Evolutionary conservation across 2,888 invertebrate species (phyloP), one percentile per base, ranked within the genome.

Genomic region (Caenorhabditis becei): DNA sequence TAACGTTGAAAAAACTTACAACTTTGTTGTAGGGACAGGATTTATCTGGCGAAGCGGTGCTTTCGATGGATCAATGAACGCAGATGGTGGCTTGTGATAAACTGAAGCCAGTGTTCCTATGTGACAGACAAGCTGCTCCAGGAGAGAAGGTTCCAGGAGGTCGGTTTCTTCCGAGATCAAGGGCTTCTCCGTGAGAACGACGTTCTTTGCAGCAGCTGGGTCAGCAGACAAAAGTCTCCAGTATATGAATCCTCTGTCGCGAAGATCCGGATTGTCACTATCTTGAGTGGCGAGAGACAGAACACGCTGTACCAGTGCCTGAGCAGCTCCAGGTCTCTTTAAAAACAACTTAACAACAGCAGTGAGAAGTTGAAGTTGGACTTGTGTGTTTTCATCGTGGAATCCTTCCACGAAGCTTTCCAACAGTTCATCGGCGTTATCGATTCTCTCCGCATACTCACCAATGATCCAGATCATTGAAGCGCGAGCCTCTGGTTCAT

Each of bases 221-320:
- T 99, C 99, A 0, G 99, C 99, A 44, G 97, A 98, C 37, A 99
- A 93, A 67, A 99, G 93, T 56, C 99, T 94, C 99, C 99, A 99
- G 93, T 99, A 99, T 91, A 99, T 99, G 92, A 98, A 99, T 67
- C 99, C 99, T 83, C 99, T 95, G 92, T 99, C 99, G 79, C 99
- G 93, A 49, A 99, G 93, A 92, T 99, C 99, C 0, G 99, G 99
- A 93, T 99, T 99, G 92, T 99, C 99, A 7, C 97, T 97, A 87
- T 94, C 95, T 92, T 93, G 93, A 44, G 93, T 93, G 37, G 93
- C 93, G 47, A 93, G 90, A 63, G 92, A 92, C 37, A 93, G 91
- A 18, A 94, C 94, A 91, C 97, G 97, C 91, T 99, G 99, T 2
- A 99, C 99, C 74, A 99, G 92, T 91, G 98, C 97, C 92, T 99